Percentiles rank a stretch among this genome's conserved stretches.
These are phyloP conservation scores for Prionailurus bengalensis DNA, from an alignment of 2,113 vertebrate species.

Conservation along the genomic window DNA sequence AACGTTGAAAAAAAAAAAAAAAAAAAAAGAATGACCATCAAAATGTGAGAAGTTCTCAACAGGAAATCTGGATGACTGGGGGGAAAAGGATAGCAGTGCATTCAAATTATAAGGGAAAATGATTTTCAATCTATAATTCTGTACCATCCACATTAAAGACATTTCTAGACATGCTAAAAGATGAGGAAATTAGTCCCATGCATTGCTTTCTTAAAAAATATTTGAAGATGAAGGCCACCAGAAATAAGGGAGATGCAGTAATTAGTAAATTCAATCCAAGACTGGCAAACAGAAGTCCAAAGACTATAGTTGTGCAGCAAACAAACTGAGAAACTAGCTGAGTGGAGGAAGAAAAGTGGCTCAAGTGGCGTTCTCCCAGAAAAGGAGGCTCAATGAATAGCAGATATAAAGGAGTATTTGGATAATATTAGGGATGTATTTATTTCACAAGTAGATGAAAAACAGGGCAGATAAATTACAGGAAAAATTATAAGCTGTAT, in stretches of 20 bases:
- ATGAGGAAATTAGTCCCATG: not conserved
- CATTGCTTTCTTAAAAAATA: conserved; percentile 5
- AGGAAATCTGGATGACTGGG: not conserved
- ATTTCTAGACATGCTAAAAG: not conserved
- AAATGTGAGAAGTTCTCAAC: not conserved
- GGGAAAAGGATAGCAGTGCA: not conserved
- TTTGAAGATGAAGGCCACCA: not conserved
- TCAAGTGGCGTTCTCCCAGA: not conserved
- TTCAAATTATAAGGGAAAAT: not conserved
- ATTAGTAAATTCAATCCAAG: not conserved
- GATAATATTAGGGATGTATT: not conserved
- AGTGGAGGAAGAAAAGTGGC: not conserved
- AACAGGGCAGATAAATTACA: not conserved
- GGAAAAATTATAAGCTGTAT: not conserved
- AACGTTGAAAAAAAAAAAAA: too few relatives aligned
- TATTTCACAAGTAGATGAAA: not conserved
- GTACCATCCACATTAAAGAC: not conserved
- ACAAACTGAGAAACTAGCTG: not conserved
- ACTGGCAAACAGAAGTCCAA: not conserved
- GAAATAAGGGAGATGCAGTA: not conserved
- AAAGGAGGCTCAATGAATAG: not conserved
- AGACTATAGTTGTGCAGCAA: not conserved
- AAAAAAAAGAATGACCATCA: not conserved
- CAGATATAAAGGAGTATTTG: not conserved
- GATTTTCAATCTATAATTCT: not conserved